phyloP scores from a whole-genome alignment of 2,888 invertebrate genomes.

The Cosmia trapezina region DNA sequence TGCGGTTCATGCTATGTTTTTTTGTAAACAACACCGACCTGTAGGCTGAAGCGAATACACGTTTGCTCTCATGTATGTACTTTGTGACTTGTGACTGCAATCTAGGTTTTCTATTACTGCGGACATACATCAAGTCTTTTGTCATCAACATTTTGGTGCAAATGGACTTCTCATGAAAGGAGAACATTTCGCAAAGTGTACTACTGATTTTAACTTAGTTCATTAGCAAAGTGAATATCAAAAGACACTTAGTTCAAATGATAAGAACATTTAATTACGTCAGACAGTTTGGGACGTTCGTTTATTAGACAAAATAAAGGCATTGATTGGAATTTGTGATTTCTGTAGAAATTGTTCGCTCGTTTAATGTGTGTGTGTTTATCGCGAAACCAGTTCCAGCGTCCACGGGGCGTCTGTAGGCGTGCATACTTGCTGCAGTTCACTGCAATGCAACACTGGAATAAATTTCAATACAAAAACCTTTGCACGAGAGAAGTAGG shows the following conservation, averaged over 20 bases:
- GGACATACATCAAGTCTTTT: constrained; percentile 41
- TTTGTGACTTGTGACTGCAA: constrained; percentile 52
- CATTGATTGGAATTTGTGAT: constrained; percentile 79
- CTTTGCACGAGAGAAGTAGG: constrained; percentile 56
- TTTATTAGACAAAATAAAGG: constrained; percentile 61
- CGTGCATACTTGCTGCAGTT: constrained; percentile 76
- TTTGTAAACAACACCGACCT: constrained; percentile 63
- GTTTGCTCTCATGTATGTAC: constrained; percentile 50
- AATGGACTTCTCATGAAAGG: constrained; percentile 28
- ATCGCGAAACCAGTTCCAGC: constrained; percentile 77
- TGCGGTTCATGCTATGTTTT: constrained; percentile 62
- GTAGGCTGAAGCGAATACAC: constrained; percentile 56
- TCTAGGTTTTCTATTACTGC: constrained; percentile 60
- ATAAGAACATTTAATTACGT: constrained; percentile 43
- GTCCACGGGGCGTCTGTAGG: constrained; percentile 71
- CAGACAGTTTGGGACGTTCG: constrained; percentile 30
- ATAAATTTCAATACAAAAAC: constrained; percentile 77
- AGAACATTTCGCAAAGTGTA: constrained; percentile 8
- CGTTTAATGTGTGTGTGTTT: constrained; percentile 69
- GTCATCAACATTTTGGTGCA: constrained; percentile 37
- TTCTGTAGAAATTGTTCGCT: constrained; percentile 75
- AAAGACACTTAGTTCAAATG: constrained; percentile 38
- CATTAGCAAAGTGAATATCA: constrained; percentile 37
- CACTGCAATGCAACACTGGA: constrained; percentile 80
- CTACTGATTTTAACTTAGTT: constrained; percentile 11